Evolutionary conservation across 2,113 vertebrate species (phyloP).

Genomic region (Thunnus maccoyii): DNA sequence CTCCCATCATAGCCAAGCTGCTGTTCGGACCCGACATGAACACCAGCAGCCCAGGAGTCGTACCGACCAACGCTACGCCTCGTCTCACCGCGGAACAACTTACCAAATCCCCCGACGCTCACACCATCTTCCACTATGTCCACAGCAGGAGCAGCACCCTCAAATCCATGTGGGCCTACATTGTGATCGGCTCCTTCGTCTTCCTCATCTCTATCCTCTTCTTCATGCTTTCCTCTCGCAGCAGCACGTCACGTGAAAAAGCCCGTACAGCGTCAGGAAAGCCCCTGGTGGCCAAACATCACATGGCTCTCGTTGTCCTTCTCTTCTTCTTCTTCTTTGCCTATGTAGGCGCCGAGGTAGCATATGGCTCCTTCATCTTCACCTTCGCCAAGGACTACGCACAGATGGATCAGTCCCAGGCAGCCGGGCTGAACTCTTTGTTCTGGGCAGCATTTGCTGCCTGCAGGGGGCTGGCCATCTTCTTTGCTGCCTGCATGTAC

Average conservation of each 20-base stretch:
- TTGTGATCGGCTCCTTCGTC: constrained; percentile 88
- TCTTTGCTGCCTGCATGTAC: constrained; percentile 86
- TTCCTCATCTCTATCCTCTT: constrained; percentile 86
- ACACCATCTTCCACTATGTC: not conserved
- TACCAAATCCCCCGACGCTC: not conserved
- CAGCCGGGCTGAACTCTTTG: constrained; percentile 90
- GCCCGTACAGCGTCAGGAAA: constrained; percentile 64
- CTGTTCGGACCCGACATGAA: constrained; percentile 76
- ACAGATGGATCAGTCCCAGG: constrained; percentile 82
- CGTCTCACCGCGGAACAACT: not conserved
- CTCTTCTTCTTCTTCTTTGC: constrained; percentile 93
- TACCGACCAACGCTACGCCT: not conserved
- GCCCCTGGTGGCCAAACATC: constrained; percentile 83
- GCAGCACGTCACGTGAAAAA: constrained; percentile 62
- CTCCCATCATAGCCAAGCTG: constrained; percentile 92
- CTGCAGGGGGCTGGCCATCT: constrained; percentile 89
- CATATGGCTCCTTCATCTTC: constrained; percentile 93
- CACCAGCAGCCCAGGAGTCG: not conserved
- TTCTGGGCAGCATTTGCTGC: constrained; percentile 93
- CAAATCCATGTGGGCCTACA: constrained; percentile 89
- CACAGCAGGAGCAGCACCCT: constrained; percentile 36
- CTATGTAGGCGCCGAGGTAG: constrained; percentile 94
- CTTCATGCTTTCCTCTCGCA: constrained; percentile 84
- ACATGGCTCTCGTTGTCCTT: constrained; percentile 85
- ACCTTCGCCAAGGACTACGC: constrained; percentile 86